Conservation (phyloP, 2,797 vertebrate species). For the Molossus alvarezi region DNA sequence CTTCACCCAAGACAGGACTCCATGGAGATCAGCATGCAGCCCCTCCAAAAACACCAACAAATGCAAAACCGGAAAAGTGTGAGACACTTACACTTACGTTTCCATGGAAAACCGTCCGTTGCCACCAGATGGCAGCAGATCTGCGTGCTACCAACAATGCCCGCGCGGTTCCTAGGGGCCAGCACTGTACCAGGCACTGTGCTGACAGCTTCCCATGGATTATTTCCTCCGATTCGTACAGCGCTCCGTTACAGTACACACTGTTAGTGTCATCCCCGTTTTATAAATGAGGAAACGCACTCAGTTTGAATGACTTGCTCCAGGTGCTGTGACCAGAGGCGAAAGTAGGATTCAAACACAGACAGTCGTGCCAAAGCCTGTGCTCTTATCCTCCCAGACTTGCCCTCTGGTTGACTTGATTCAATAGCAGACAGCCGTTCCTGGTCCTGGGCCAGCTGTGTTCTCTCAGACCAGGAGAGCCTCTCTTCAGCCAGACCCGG, state of each 20-base stretch:
- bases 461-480: background rate
- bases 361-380: background rate
- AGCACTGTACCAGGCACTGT: background rate
- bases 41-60: background rate
- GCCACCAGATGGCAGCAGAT: background rate
- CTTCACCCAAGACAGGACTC: background rate
- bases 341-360: background rate
- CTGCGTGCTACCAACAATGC: background rate
- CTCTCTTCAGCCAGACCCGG: background rate
- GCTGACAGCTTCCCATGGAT: background rate
- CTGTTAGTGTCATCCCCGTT: background rate
- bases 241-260: too few relatives aligned
- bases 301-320: background rate
- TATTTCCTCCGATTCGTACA: background rate
- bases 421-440: background rate
- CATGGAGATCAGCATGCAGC: background rate
- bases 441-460: background rate
- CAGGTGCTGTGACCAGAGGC: background rate
- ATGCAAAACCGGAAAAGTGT: background rate
- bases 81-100: background rate
- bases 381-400: background rate
- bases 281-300: background rate
- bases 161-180: background rate
- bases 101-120: background rate
- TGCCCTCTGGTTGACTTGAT: background rate